Percentiles rank a stretch among this genome's conserved stretches.
Conservation (phyloP, 2,888 invertebrate genomes). For the Cepaea hortensis region DNA sequence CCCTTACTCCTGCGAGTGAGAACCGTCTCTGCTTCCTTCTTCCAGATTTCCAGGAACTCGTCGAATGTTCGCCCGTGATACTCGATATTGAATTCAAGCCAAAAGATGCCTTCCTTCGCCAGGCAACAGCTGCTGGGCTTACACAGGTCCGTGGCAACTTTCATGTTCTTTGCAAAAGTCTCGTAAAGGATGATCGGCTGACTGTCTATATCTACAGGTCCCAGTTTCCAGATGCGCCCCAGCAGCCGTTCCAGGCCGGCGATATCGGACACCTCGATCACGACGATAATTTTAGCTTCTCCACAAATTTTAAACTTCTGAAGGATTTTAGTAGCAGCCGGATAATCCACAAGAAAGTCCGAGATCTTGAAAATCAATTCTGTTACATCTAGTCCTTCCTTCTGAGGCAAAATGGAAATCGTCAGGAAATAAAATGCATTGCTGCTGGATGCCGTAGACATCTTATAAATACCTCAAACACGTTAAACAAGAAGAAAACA, state of each 20-base stretch:
- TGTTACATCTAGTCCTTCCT: neutral
- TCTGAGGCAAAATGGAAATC: neutral
- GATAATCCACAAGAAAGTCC: neutral
- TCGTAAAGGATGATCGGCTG: neutral
- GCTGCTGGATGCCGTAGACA: neutral
- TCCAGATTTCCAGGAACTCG: conserved; percentile 1
- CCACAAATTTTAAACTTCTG: conserved; percentile 3
- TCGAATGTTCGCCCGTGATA: conserved; percentile 6
- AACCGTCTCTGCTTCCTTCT: conserved; percentile 1
- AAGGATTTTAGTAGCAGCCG: neutral
- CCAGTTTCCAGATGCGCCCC: neutral
- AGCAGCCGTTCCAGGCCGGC: neutral
- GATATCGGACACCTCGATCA: neutral
- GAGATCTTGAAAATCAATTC: neutral
- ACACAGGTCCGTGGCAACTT: neutral
- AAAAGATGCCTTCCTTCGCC: neutral
- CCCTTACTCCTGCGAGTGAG: neutral
- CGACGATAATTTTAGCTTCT: neutral
- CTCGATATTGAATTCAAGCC: conserved; percentile 5
- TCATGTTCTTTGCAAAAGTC: conserved; percentile 12
- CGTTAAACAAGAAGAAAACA: too few relatives aligned
- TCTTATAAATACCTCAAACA: neutral
- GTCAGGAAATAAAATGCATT: neutral
- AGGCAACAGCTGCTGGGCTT: neutral
- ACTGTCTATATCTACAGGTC: conserved; percentile 6